Percentiles rank a stretch among this genome's conserved stretches.
Conservation (phyloP, 2,888 invertebrate genomes). For the Rotaria sp. region DNA sequence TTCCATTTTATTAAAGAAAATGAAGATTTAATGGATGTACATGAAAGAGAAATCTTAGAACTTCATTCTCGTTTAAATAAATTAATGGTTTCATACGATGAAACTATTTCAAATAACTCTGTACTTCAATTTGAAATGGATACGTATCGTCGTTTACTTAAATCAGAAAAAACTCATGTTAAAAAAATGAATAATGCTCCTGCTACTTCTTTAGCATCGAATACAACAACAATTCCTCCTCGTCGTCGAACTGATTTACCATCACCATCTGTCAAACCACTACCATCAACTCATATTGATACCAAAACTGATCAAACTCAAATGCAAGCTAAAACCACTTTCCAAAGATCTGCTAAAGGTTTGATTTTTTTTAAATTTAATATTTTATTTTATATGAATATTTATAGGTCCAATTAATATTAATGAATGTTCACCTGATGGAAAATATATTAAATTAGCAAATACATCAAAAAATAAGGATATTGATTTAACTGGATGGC, state of each 20-base stretch:
- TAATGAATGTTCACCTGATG: conserved; percentile 56
- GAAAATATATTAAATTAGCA: conserved; percentile 57
- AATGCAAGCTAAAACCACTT: conserved; percentile 59
- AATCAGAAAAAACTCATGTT: conserved; percentile 57
- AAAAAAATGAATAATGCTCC: conserved; percentile 11
- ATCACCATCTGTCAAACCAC: too few species aligned
- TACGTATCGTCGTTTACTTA: conserved; percentile 60
- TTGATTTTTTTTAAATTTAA: neutral
- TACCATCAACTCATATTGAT: neutral
- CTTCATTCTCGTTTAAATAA: conserved; percentile 32
- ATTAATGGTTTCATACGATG: conserved; percentile 39
- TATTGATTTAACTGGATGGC: conserved; percentile 39
- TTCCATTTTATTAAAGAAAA: conserved; percentile 28
- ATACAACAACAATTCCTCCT: neutral
- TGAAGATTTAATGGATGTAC: conserved; percentile 29
- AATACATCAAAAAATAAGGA: conserved; percentile 56
- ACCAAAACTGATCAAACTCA: conserved; percentile 51
- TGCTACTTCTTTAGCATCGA: neutral
- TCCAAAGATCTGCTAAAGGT: conserved; percentile 57
- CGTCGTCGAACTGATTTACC: neutral
- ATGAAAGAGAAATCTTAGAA: conserved; percentile 39
- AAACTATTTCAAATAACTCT: conserved; percentile 58
- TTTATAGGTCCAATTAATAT: conserved; percentile 49
- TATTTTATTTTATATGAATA: conserved; percentile 42
- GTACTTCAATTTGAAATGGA: conserved; percentile 60